Conservation (phyloP, 2,113 vertebrate species). For the Rynchops niger region DNA sequence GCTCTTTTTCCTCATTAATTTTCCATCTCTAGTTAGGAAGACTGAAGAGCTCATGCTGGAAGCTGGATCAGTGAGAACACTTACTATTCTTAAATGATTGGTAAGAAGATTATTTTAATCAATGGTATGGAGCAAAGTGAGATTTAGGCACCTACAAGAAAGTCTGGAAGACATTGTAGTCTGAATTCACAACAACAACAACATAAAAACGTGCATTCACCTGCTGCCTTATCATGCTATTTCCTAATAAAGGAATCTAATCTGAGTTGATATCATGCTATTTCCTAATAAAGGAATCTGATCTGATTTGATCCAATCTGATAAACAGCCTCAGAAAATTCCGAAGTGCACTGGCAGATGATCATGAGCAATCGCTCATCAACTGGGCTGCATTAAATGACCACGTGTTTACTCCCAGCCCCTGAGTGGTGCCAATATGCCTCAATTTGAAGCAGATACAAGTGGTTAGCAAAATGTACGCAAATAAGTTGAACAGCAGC, state of each 20-base stretch:
- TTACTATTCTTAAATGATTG: neutral
- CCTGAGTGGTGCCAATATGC: neutral
- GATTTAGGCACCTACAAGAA: neutral
- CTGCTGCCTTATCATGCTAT: neutral
- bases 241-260: neutral
- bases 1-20: neutral
- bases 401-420: neutral
- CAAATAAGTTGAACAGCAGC: neutral
- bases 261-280: neutral
- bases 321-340: neutral
- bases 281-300: neutral
- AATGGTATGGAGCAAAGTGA: neutral
- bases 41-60: neutral
- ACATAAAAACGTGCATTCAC: neutral
- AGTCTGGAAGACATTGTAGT: neutral
- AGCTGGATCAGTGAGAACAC: neutral
- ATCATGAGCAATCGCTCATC: fast-evolving
- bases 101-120: neutral
- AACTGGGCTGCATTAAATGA: neutral
- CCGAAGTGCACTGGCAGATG: neutral
- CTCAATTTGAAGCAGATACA: neutral
- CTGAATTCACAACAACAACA: neutral
- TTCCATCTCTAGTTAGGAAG: neutral
- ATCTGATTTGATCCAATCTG: neutral
- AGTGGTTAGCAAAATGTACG: neutral